Conservation (phyloP, 2,113 vertebrate species). For the Bubo blakistoni region DNA sequence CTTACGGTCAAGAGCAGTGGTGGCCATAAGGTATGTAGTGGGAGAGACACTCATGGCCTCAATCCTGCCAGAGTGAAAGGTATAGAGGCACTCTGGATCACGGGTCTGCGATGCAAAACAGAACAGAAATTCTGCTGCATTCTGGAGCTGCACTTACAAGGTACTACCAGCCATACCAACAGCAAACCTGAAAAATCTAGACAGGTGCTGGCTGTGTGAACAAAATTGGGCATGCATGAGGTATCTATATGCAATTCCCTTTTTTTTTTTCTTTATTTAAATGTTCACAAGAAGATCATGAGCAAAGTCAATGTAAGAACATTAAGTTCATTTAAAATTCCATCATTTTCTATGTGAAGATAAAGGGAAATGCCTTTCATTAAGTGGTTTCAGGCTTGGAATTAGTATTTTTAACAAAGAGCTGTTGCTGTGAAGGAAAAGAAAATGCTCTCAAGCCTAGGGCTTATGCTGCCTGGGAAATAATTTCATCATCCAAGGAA, state of each 20-base stretch:
- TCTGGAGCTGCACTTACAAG: neutral
- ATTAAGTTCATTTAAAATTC: neutral
- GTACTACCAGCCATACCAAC: neutral
- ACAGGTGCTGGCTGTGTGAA: neutral
- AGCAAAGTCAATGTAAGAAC: neutral
- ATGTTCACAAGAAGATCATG: neutral
- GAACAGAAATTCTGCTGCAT: neutral
- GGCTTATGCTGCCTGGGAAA: neutral
- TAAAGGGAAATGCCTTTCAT: neutral
- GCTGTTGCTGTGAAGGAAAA: neutral
- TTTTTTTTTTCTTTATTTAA: neutral
- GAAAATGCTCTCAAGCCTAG: neutral
- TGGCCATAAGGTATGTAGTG: conserved; percentile 88
- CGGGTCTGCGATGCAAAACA: conserved; percentile 73
- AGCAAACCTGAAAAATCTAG: neutral
- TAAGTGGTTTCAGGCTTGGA: neutral
- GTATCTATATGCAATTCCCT: neutral
- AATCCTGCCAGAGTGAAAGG: conserved; percentile 84
- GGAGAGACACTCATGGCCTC: conserved; percentile 81
- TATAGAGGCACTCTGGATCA: conserved; percentile 85
- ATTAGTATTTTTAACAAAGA: neutral
- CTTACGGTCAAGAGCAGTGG: conserved; percentile 85
- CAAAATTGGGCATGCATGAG: neutral
- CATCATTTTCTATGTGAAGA: neutral
- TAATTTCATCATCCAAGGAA: neutral